Conservation (phyloP, 2,888 invertebrate genomes). For the Drosophila stalkeri region DNA sequence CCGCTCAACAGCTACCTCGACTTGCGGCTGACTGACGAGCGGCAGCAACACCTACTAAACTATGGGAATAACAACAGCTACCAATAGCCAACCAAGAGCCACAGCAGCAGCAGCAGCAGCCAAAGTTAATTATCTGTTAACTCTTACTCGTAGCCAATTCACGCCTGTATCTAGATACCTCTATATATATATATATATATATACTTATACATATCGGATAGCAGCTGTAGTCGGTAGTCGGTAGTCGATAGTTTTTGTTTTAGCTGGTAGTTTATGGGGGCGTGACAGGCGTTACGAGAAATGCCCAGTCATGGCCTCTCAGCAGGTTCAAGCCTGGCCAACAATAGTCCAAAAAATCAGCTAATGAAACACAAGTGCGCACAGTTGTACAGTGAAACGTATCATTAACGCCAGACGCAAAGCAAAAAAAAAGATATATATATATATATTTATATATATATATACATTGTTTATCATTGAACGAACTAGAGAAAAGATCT, state of each 20-base stretch:
- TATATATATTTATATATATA: neutral
- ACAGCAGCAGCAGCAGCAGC: conserved; percentile 29
- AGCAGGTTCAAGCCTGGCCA: conserved; percentile 15
- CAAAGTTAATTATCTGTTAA: conserved; percentile 77
- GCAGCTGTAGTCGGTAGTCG: conserved; percentile 28
- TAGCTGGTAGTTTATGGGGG: conserved; percentile 44
- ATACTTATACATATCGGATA: conserved; percentile 1
- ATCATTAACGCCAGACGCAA: neutral
- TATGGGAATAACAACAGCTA: conserved; percentile 53
- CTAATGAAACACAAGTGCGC: conserved; percentile 42
- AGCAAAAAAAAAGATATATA: neutral
- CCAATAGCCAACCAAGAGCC: conserved; percentile 9
- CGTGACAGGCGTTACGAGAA: conserved; percentile 47
- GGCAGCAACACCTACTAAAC: conserved; percentile 75
- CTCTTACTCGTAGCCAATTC: conserved; percentile 64
- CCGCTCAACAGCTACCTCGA: conserved; percentile 15
- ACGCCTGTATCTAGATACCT: conserved; percentile 50
- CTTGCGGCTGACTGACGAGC: conserved; percentile 37
- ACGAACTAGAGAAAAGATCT: neutral
- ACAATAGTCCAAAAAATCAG: conserved; percentile 7
- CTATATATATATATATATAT: neutral
- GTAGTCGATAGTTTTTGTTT: conserved; percentile 18
- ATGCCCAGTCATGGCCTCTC: conserved; percentile 37
- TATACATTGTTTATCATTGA: no score
- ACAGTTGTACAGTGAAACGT: conserved; percentile 2